Conservation (phyloP, 2,797 vertebrate species). For the Peromyscus aztecus region DNA sequence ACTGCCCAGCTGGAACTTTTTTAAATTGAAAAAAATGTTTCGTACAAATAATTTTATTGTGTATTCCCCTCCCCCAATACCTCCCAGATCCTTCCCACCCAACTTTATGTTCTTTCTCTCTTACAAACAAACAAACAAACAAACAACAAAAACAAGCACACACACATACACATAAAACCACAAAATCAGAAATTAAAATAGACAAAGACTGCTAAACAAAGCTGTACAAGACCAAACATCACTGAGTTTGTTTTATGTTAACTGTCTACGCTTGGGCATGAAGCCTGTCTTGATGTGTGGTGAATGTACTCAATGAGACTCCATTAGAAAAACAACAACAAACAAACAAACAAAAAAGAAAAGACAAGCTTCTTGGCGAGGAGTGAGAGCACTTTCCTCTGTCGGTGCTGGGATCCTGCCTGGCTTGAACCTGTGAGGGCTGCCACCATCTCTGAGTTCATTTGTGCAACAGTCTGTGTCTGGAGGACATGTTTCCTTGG, state of each 20-base stretch:
- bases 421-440: background rate
- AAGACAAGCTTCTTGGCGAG: background rate
- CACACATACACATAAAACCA: background rate
- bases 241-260: no score
- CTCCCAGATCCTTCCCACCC: background rate
- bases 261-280: no score
- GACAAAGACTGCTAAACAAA: background rate
- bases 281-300: background rate
- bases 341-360: no score
- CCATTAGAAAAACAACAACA: background rate
- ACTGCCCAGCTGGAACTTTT: no score
- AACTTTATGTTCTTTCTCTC: background rate
- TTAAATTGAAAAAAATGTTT: no score
- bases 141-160: background rate
- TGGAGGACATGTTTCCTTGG: background rate
- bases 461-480: background rate
- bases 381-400: background rate
- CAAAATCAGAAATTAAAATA: background rate
- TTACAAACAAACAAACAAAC: background rate
- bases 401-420: background rate
- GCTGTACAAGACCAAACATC: background rate
- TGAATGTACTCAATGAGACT: background rate
- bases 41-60: background rate
- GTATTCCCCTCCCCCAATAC: background rate
- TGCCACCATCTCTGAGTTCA: background rate